Conservation (phyloP, 1,140 invertebrate species). For the Drosophila nikananu region DNA sequence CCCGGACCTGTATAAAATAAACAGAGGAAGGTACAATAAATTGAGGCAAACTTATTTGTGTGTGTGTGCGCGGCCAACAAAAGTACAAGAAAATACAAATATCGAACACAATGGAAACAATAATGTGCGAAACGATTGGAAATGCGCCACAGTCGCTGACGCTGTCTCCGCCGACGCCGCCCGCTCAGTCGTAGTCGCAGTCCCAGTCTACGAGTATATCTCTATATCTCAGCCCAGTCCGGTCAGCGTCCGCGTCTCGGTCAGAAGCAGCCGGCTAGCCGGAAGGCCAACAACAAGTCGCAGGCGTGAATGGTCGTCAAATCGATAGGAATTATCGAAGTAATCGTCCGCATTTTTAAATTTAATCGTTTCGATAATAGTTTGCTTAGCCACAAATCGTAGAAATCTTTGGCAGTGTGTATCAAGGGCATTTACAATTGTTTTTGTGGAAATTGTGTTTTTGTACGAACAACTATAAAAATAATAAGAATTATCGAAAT, state of each 20-base stretch:
- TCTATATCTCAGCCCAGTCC: slow-evolving; percentile 57
- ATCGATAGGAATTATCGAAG: slow-evolving; percentile 81
- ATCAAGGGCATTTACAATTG: not conserved
- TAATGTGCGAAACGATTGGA: slow-evolving; percentile 83
- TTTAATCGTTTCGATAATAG: not conserved
- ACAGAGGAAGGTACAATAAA: slow-evolving; percentile 77
- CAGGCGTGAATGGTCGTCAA: slow-evolving; percentile 36
- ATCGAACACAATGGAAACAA: slow-evolving; percentile 83
- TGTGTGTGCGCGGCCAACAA: slow-evolving; percentile 53
- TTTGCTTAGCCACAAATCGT: too few relatives aligned
- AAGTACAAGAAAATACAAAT: slow-evolving; percentile 81
- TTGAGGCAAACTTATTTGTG: slow-evolving; percentile 64
- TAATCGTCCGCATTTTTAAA: slow-evolving; percentile 10
- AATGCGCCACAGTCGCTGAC: slow-evolving; percentile 69
- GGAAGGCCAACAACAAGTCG: slow-evolving; percentile 63
- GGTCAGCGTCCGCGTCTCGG: slow-evolving; percentile 66
- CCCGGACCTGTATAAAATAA: slow-evolving; percentile 73
- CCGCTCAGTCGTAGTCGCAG: slow-evolving; percentile 22
- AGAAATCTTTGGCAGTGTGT: not conserved
- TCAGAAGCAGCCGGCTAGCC: slow-evolving; percentile 75
- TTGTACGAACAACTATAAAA: not conserved
- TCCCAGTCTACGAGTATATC: slow-evolving; percentile 26
- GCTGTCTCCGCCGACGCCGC: slow-evolving; percentile 45
- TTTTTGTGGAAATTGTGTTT: not conserved
- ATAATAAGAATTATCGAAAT: not conserved